Evolutionary conservation across 1,140 invertebrate genomes (phyloP), one percentile per base, ranked within the genome.

Genomic region (Augochlora pura): DNA sequence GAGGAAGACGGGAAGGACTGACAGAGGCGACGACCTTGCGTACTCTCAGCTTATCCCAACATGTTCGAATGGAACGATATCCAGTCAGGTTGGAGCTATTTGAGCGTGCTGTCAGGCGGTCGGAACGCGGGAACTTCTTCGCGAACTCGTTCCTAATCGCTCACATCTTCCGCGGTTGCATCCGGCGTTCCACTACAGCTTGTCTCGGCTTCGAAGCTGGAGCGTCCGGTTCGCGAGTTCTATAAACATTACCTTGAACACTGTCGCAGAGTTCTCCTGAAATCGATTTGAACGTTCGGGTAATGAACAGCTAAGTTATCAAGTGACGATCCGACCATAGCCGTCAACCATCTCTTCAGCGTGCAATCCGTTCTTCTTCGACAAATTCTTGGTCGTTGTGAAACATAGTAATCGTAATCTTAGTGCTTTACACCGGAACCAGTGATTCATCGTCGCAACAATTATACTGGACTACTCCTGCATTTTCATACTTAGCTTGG

Each of bases 51-150:
- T 66, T 59, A 42, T 71, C 23, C 18, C 52, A 14, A 39, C 12
- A 46, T 57, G 25, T 72, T 67, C 57, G n/a, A 71, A 1, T 39
- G 39, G 23, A 38, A 12, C 25, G 6, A 23, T 49, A 57, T 77
- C 81, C 80, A 81, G 80, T 84, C 75, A 84, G 78, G 80, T 78
- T 84, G 79, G 75, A 81, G 69, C 80, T 12, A 68, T 21, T 32
- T 21, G 4, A 54, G 62, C 18, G 63, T 9, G 14, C 67, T 59
- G 66, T 32, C 49, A 2, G 21, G 25, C 60, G 38, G 63, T 3
- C 3, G 16, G 2, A 0, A 12, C 42, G n/a, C 21, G 64, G 39
- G 39, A 16, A 23, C 7, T 69, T 64, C 38, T 23, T n/a, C 8
- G 32, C 23, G 57, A 6, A 63, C 42, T 32, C 46, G 39, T n/a